Evolutionary conservation across 1,140 invertebrate species (phyloP).

Genomic region (Bombus affinis): DNA sequence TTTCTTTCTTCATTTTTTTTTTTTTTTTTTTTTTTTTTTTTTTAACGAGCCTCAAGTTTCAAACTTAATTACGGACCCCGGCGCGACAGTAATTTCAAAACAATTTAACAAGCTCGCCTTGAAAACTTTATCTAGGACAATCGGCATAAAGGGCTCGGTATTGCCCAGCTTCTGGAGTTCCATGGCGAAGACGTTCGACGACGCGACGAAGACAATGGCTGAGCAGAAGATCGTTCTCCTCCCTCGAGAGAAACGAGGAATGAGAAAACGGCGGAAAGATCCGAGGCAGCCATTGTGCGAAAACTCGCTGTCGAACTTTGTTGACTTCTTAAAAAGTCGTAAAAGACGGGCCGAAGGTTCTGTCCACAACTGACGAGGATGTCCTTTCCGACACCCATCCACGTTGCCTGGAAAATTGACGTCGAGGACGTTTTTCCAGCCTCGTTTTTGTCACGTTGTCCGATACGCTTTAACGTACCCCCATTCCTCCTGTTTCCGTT

Average conservation of each 20-base stretch:
- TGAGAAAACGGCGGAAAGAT: slow-evolving; percentile 26
- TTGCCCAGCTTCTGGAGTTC: slow-evolving; percentile 30
- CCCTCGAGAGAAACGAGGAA: not conserved
- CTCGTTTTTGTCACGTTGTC: slow-evolving; percentile 52
- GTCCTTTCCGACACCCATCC: slow-evolving; percentile 49
- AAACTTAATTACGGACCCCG: slow-evolving; percentile 51
- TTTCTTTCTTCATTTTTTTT: not conserved
- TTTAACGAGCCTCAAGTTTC: not conserved
- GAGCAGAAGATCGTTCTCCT: not conserved
- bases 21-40: not conserved
- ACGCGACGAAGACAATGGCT: slow-evolving; percentile 57
- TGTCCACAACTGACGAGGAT: slow-evolving; percentile 58
- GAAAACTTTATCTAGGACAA: slow-evolving; percentile 63
- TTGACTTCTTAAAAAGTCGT: slow-evolving; percentile 69
- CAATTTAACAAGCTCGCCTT: slow-evolving; percentile 57
- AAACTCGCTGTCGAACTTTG: slow-evolving; percentile 68
- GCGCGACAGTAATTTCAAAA: slow-evolving; percentile 54
- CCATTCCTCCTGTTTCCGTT: not conserved
- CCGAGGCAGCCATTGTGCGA: slow-evolving; percentile 60
- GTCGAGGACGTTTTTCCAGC: slow-evolving; percentile 57
- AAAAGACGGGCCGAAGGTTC: slow-evolving; percentile 63
- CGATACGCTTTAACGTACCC: not conserved
- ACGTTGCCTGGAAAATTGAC: slow-evolving; percentile 55
- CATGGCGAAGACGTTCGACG: slow-evolving; percentile 32
- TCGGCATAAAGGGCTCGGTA: slow-evolving; percentile 55